These are phyloP conservation scores for Muscicapa adusta DNA, from an alignment of 2,113 vertebrate genomes.

Conservation along the genomic window DNA sequence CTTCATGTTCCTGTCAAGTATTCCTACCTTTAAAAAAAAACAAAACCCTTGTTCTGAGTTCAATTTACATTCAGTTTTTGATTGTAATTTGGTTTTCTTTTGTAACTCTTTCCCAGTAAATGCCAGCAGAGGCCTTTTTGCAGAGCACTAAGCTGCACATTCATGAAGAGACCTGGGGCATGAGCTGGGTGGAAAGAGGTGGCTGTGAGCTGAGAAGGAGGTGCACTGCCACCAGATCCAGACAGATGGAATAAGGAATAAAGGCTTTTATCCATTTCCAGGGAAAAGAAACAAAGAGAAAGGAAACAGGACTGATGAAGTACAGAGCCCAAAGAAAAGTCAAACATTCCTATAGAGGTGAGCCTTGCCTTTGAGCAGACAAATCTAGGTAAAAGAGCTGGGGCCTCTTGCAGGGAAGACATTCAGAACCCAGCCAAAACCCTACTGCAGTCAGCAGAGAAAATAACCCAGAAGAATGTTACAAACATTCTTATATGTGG, in stretches of 20 bases:
- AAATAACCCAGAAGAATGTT: neutral
- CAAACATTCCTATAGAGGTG: neutral
- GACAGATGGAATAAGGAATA: neutral
- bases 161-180: neutral
- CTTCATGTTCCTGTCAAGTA: neutral
- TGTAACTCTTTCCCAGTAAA: neutral
- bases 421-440: neutral
- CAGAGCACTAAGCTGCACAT: neutral
- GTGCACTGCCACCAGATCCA: neutral
- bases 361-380: neutral
- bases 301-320: neutral
- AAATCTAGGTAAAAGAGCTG: neutral
- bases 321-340: neutral
- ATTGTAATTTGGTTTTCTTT: neutral
- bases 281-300: neutral
- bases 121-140: neutral
- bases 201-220: neutral
- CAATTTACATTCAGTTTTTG: neutral
- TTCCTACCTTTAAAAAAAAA: neutral
- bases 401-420: neutral
- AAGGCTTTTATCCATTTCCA: neutral
- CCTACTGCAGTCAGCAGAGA: neutral
- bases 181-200: fast-evolving
- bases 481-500: neutral
- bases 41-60: neutral